phyloP scores from a whole-genome alignment of 1,140 invertebrate genomes.

The Drosophila pruinosa region DNA sequence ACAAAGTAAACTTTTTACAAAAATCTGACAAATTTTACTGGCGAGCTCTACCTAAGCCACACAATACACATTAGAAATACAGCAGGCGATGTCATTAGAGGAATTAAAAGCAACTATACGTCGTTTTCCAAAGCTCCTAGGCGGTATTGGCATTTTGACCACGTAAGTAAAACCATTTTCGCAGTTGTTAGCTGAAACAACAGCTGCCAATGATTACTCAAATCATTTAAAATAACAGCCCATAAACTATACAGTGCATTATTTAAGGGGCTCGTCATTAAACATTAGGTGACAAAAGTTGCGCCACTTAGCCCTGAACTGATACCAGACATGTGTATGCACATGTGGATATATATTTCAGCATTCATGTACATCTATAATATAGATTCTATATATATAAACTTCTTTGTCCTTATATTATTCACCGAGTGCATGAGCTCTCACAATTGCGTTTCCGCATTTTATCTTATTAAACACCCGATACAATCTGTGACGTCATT shows the following conservation, averaged over 20 bases:
- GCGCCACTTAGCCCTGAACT: slow-evolving; percentile 28
- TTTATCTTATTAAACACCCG: slow-evolving; percentile 24
- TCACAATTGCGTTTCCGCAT: slow-evolving; percentile 54
- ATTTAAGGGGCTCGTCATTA: slow-evolving; percentile 25
- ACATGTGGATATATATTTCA: too few relatives aligned
- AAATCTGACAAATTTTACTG: slow-evolving; percentile 36
- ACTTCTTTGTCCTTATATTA: not conserved
- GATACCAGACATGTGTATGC: not conserved
- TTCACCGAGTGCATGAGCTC: slow-evolving; percentile 17
- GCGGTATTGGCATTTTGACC: slow-evolving; percentile 72
- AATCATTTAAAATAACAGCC: not conserved
- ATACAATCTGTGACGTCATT: slow-evolving; percentile 64
- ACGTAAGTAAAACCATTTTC: slow-evolving; percentile 67
- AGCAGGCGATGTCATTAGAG: slow-evolving; percentile 71
- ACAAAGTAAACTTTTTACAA: slow-evolving; percentile 60
- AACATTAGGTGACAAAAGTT: slow-evolving; percentile 11
- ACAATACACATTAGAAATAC: slow-evolving; percentile 38
- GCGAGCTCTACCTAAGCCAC: slow-evolving; percentile 27
- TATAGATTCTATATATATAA: not conserved
- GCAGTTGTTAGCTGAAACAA: not conserved
- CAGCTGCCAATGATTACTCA: not conserved
- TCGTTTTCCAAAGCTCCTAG: slow-evolving; percentile 72
- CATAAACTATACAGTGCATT: not conserved
- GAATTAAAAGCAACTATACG: slow-evolving; percentile 65
- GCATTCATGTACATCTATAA: not conserved